Percentiles rank a stretch among this genome's conserved stretches.
These are phyloP conservation scores for Schizopygopsis malacanthus DNA, from an alignment of 2,797 vertebrate genomes.

Conservation along the genomic window DNA sequence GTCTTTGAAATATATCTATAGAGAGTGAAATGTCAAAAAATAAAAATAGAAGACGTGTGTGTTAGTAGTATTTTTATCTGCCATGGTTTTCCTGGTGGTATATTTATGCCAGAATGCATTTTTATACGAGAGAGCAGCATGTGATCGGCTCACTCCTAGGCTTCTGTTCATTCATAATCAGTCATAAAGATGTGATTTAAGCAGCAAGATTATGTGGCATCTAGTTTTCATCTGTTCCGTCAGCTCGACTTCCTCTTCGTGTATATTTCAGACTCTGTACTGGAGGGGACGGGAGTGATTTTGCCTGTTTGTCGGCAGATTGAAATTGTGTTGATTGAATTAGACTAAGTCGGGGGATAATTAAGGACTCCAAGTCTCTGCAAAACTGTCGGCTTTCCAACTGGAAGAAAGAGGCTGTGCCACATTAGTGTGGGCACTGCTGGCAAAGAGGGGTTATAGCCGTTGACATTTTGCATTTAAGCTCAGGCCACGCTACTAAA, in stretches of 20 bases:
- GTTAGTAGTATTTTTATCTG: too few species aligned
- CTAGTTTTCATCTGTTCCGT: conserved; percentile 76
- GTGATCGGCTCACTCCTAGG: conserved; percentile 47
- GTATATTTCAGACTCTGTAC: conserved; percentile 67
- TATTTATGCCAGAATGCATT: neutral
- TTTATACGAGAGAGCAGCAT: neutral
- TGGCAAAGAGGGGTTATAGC: conserved; percentile 78
- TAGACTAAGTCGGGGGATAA: conserved; percentile 84
- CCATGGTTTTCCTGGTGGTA: neutral
- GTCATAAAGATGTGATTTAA: conserved; percentile 66
- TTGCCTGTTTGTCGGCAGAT: conserved; percentile 80
- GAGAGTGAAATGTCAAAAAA: too few species aligned
- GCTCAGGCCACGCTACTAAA: conserved; percentile 68
- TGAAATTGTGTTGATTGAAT: conserved; percentile 85
- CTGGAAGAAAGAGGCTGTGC: conserved; percentile 80
- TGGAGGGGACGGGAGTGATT: conserved; percentile 57
- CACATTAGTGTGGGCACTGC: conserved; percentile 79
- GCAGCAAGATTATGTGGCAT: conserved; percentile 73
- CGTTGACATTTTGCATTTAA: conserved; percentile 78
- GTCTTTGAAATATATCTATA: too few species aligned
- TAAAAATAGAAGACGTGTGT: too few species aligned
- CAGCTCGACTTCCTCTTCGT: conserved; percentile 78
- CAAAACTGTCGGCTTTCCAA: conserved; percentile 82
- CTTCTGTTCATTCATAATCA: conserved; percentile 40
- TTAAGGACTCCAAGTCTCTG: conserved; percentile 82